A percentile compares a stretch with the other conserved stretches of the same genome.
These are phyloP conservation scores for Caloenas nicobarica DNA, from an alignment of 2,113 vertebrate species.

Conservation along the genomic window DNA sequence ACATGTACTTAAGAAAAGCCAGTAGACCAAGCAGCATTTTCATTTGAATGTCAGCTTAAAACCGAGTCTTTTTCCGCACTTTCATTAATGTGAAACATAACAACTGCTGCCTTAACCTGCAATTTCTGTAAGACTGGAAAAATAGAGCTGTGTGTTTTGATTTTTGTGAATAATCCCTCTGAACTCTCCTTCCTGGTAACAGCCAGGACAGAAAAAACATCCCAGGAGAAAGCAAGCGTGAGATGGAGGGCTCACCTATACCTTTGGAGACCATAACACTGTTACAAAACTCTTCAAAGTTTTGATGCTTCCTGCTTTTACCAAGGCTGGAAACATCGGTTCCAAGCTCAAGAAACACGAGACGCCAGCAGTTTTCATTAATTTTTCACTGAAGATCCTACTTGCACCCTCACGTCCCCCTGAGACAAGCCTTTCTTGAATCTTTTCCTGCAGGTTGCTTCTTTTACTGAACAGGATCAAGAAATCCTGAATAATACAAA, in stretches of 20 bases:
- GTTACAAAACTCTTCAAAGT: not conserved
- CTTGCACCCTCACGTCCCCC: accelerated
- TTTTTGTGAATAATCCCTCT: not conserved
- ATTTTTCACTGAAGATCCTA: not conserved
- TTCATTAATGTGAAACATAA: not conserved
- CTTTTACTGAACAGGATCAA: not conserved
- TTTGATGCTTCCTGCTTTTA: not conserved
- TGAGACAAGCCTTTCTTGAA: not conserved
- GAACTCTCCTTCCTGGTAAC: not conserved
- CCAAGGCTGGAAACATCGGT: not conserved
- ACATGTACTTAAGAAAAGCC: not conserved
- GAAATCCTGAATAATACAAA: not conserved
- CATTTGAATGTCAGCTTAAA: not conserved
- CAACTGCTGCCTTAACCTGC: not conserved
- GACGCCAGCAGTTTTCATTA: not conserved
- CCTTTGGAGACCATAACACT: not conserved
- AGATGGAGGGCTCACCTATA: not conserved
- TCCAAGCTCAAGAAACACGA: not conserved
- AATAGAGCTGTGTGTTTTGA: not conserved
- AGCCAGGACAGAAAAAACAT: not conserved
- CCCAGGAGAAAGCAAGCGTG: not conserved
- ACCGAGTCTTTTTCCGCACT: not conserved
- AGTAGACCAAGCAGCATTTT: not conserved
- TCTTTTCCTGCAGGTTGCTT: not conserved
- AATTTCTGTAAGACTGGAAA: not conserved